phyloP scores from a whole-genome alignment of 2,888 invertebrate species.

The Coronaproctus castanopsis region DNA sequence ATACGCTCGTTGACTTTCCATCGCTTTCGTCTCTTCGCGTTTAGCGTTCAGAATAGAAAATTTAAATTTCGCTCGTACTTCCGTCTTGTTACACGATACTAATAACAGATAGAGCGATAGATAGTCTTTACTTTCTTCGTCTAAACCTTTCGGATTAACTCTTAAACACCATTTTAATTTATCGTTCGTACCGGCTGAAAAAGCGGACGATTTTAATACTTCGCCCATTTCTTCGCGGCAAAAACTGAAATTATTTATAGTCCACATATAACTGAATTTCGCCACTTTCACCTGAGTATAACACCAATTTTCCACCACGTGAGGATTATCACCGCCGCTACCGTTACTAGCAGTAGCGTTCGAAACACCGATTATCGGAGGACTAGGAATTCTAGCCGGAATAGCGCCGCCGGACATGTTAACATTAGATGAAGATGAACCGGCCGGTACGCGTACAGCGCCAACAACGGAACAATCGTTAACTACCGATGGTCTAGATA shows the following conservation, averaged over 20 bases:
- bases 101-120: slow-evolving; percentile 93
- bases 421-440: no score
- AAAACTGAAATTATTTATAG: slow-evolving; percentile 99
- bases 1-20: slow-evolving; percentile 89
- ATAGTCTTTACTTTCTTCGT: slow-evolving; percentile 99
- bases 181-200: slow-evolving; percentile 97
- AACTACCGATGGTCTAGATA: no score
- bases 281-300: slow-evolving; percentile 99
- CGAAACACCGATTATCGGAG: slow-evolving; percentile 70
- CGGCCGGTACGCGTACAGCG: no score
- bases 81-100: slow-evolving; percentile 98
- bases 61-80: slow-evolving; percentile 99
- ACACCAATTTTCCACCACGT: slow-evolving; percentile 99
- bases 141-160: slow-evolving; percentile 97
- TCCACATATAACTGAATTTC: slow-evolving; percentile 99
- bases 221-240: slow-evolving; percentile 99
- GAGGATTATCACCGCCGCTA: no score
- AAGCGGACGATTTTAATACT: slow-evolving; percentile 97
- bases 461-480: no score
- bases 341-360: no score
- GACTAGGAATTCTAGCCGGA: slow-evolving; percentile 71
- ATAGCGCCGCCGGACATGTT: slow-evolving; percentile 4
- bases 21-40: slow-evolving; percentile 98
- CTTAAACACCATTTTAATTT: slow-evolving; percentile 98
- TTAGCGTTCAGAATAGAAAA: slow-evolving; percentile 99